phyloP scores from a whole-genome alignment of 2,113 vertebrate genomes.

The Morone saxatilis region DNA sequence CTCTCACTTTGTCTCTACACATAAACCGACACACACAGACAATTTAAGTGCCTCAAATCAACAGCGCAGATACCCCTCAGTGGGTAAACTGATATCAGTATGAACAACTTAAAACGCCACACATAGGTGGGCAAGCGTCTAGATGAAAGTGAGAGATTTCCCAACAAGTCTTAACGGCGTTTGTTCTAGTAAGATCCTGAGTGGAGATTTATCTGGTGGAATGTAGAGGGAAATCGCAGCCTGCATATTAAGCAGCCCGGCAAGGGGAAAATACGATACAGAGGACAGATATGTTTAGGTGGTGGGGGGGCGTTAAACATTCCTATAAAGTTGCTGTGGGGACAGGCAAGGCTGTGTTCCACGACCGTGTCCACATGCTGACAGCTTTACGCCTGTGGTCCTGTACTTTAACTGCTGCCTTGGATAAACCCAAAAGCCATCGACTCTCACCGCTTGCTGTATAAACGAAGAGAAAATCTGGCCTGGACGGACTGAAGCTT shows the following conservation, averaged over 20 bases:
- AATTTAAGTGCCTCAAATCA: constrained; percentile 65
- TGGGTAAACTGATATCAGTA: constrained; percentile 62
- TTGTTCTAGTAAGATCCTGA: constrained; percentile 68
- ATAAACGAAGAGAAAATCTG: constrained; percentile 50
- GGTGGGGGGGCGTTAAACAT: constrained; percentile 57
- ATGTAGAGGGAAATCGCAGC: constrained; percentile 64
- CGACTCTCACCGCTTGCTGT: constrained; percentile 48
- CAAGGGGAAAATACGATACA: constrained; percentile 61
- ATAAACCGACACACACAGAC: constrained; percentile 43
- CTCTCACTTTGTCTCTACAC: constrained; percentile 44
- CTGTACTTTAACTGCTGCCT: constrained; percentile 73
- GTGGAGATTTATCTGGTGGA: constrained; percentile 73
- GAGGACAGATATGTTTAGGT: constrained; percentile 74
- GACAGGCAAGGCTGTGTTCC: constrained; percentile 75
- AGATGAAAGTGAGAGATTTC: constrained; percentile 74
- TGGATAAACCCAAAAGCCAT: constrained; percentile 74
- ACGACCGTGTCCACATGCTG: constrained; percentile 70
- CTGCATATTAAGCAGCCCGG: constrained; percentile 78
- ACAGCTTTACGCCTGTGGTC: constrained; percentile 81
- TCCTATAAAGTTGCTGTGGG: constrained; percentile 75
- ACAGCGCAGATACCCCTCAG: constrained; percentile 36
- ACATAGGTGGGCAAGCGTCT: constrained; percentile 55
- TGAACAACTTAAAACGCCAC: constrained; percentile 52
- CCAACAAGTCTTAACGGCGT: constrained; percentile 75
- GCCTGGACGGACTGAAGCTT: constrained; percentile 8